Evolutionary conservation across 2,113 vertebrate genomes (phyloP), one percentile per base, ranked within the genome.

Genomic region (Otocyon megalotis): DNA sequence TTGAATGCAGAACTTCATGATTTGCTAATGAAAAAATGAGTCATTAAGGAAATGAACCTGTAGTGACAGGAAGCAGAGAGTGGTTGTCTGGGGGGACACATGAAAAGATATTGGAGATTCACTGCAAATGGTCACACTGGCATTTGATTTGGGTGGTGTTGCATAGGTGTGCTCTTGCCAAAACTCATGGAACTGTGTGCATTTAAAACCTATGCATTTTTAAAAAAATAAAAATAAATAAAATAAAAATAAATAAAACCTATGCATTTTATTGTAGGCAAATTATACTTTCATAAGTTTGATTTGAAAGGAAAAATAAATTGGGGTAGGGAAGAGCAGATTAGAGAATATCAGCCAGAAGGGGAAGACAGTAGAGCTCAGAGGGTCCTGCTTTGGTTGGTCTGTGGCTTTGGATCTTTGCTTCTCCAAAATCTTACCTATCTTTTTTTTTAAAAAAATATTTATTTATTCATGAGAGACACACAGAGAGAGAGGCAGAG

Each of bases 241-340:
- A 56, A 56, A 56, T 56, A 56, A 56, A 56, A 56, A 17, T 56
- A 56, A 13, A 43, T 72, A 62, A 50, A 94, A 54, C 2, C 2
- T 50, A 37, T 48, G 37, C 24, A 43, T 48, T 74, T 74, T 15
- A 15, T 69, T 58, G 4, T 54, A 88, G 50, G 53, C 7, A 80
- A 80, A 80, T 50, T 88, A 30, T 37, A 82, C 15, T 86, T 92
- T 14, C 37, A 15, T 60, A 60, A n/a, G 56, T 69, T 43, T 92
- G 56, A 85, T 80, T 87, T 71, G 32, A 92, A 62, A 92, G 53
- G 53, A 87, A 80, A 92, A 92, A 71, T 17, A 94, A 72, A 82
- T 54, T 54, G 50, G 30, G 8, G 37, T 35, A 43, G 43, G 53
- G 54, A 62, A 94, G 58, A 80, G 63, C 32, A 81, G 3, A 24